Evolutionary conservation across 2,113 vertebrate genomes (phyloP).

Genomic region (Dasypus novemcinctus): DNA sequence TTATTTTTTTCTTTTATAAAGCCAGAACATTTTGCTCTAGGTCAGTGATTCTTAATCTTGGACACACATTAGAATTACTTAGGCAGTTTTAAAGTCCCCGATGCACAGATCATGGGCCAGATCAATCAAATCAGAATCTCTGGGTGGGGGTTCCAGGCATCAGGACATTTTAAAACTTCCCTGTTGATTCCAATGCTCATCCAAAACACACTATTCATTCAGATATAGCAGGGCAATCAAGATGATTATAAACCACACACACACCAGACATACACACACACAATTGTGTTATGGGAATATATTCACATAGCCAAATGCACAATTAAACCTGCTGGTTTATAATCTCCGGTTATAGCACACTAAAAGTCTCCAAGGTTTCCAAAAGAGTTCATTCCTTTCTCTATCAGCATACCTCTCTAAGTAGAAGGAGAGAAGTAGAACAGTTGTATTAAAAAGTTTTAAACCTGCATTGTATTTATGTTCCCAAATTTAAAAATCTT

Average conservation of each 20-base stretch:
- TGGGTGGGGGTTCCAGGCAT: not conserved
- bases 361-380: not conserved
- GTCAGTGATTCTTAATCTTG: not conserved
- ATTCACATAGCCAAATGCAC: not conserved
- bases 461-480: not conserved
- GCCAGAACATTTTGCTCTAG: not conserved
- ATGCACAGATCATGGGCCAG: not conserved
- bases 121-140: not conserved
- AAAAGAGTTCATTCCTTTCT: not conserved
- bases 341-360: not conserved
- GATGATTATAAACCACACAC: not conserved
- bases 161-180: not conserved
- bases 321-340: not conserved
- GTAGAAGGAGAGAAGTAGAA: not conserved
- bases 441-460: not conserved
- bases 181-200: not conserved
- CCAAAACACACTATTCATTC: not conserved
- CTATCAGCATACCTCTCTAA: not conserved
- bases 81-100: not conserved
- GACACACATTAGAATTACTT: not conserved
- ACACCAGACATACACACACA: not conserved
- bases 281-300: not conserved
- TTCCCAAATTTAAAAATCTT: not conserved
- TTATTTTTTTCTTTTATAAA: not conserved
- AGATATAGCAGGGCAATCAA: not conserved